Percentiles rank a stretch among this genome's conserved stretches.
Evolutionary conservation across 2,797 vertebrate genomes (phyloP).

Genomic region (Prionace glauca): DNA sequence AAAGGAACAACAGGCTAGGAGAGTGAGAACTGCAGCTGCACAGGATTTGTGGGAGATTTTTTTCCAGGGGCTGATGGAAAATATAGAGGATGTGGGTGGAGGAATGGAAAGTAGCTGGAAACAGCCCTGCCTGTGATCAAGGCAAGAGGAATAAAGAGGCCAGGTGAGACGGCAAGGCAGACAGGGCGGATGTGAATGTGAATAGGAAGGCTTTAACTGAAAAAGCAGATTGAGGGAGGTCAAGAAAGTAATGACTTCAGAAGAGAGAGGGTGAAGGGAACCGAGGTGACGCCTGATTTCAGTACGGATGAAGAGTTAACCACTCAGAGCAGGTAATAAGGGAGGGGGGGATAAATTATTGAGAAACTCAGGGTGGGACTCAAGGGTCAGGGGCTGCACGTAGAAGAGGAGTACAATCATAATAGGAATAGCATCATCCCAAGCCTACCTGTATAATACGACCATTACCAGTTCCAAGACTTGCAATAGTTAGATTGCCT

Average conservation of each 20-base stretch:
- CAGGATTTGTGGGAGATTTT: not conserved
- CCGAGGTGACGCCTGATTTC: not conserved
- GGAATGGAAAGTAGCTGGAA: too few species aligned
- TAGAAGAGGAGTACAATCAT: not conserved
- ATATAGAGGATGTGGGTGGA: too few species aligned
- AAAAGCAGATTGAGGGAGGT: not conserved
- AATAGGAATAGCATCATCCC: not conserved
- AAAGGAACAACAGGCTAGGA: not conserved
- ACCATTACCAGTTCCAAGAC: slow-evolving; percentile 79
- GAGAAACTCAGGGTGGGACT: too few species aligned
- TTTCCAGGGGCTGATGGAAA: too few species aligned
- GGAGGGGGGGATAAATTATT: not conserved
- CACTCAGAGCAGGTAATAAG: not conserved
- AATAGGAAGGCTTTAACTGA: not conserved
- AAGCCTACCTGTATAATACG: slow-evolving; percentile 81
- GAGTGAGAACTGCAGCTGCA: not conserved
- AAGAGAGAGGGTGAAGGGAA: not conserved
- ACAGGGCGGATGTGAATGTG: not conserved
- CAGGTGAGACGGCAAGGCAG: not conserved
- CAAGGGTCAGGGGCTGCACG: too few species aligned
- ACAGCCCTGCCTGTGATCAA: not conserved
- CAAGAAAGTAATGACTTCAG: not conserved
- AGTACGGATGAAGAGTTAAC: not conserved
- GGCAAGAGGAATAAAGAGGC: not conserved
- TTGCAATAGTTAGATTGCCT: slow-evolving; percentile 75